Conservation (phyloP, 2,888 invertebrate genomes). For the Leptogaster cylindrica region DNA sequence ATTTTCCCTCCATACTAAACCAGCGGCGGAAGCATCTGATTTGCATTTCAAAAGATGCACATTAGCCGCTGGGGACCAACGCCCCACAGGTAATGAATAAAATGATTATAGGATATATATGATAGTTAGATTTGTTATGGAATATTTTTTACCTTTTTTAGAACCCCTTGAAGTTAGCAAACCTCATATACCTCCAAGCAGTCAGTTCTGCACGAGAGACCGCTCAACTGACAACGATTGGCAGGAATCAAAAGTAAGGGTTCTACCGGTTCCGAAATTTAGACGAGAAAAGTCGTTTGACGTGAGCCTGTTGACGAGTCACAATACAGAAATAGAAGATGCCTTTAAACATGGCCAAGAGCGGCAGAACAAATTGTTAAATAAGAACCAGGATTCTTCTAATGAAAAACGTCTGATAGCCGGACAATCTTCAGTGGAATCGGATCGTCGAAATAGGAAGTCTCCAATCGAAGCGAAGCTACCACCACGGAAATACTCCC, state of each 20-base stretch:
- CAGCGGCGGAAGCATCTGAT: conserved; percentile 42
- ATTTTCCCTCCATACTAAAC: background rate
- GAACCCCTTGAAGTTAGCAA: no score
- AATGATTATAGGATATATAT: background rate
- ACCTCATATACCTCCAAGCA: no score
- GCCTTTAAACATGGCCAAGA: background rate
- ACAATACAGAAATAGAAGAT: conserved; percentile 10
- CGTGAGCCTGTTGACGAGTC: conserved; percentile 37
- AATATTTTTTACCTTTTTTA: background rate
- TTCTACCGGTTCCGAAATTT: conserved; percentile 22
- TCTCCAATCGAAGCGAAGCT: conserved; percentile 5
- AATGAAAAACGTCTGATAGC: background rate
- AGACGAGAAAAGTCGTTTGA: conserved; percentile 48
- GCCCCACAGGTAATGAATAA: background rate
- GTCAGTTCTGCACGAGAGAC: no score
- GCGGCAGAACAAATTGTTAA: background rate
- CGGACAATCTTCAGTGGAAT: background rate
- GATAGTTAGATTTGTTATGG: background rate
- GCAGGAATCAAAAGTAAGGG: conserved; percentile 24
- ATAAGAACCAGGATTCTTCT: background rate
- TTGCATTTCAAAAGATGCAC: conserved; percentile 13
- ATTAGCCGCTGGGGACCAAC: background rate
- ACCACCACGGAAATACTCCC: conserved; percentile 41
- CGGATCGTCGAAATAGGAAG: background rate
- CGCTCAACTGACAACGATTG: background rate